Evolutionary conservation across 1,140 invertebrate species (phyloP).

Genomic region (Monomorium pharaonis): DNA sequence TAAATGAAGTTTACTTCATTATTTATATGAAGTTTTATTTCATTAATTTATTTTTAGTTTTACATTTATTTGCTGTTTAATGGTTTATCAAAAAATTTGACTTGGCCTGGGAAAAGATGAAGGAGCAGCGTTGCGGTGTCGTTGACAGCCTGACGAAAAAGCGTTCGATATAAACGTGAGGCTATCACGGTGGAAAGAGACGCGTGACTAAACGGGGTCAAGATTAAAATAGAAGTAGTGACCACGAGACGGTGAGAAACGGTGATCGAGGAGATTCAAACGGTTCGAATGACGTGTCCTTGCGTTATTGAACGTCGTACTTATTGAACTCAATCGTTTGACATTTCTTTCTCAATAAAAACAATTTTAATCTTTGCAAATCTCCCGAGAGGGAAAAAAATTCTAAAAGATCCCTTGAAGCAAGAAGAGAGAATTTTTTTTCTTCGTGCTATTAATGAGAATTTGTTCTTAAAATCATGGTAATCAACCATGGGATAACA

Average conservation of each 20-base stretch:
- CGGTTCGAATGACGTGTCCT: background rate
- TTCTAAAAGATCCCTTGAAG: background rate
- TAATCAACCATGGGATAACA: no score
- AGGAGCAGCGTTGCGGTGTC: background rate
- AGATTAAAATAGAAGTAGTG: constrained; percentile 59
- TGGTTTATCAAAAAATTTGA: background rate
- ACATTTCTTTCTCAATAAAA: background rate
- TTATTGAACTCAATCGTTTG: background rate
- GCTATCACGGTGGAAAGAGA: background rate
- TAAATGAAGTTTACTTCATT: no score
- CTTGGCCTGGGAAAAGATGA: background rate
- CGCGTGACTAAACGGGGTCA: constrained; percentile 61
- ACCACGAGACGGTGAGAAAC: constrained; percentile 19
- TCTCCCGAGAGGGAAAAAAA: background rate
- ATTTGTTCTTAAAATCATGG: no score
- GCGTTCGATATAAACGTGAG: constrained; percentile 23
- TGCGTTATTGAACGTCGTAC: background rate
- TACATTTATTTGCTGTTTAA: background rate
- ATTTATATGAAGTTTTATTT: no score
- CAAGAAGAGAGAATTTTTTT: background rate
- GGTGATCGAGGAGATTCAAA: background rate
- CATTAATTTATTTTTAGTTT: background rate
- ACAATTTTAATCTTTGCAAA: background rate
- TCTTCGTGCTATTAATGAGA: no score
- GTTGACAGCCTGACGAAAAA: constrained; percentile 41